A percentile compares a stretch with the other conserved stretches of the same genome.
These are phyloP conservation scores for Camponotus pennsylvanicus DNA, from an alignment of 1,140 invertebrate genomes.

Conservation along the genomic window DNA sequence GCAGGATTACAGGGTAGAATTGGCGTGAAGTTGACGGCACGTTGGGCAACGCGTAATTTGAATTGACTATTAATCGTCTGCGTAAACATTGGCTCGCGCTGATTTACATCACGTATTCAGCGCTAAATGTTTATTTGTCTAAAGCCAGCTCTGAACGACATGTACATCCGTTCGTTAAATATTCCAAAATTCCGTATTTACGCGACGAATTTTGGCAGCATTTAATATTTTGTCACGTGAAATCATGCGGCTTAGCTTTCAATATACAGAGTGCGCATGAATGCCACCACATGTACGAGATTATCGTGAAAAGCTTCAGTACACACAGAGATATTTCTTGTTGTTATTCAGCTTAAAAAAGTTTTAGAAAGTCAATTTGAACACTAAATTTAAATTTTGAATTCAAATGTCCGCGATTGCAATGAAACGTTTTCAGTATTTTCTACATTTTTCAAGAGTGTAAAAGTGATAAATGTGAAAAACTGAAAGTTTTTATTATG, in stretches of 20 bases:
- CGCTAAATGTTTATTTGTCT: conserved; percentile 62
- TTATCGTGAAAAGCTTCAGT: neutral
- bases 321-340: neutral
- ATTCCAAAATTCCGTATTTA: conserved; percentile 46
- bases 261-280: neutral
- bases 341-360: conserved; percentile 12
- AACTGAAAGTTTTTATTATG: neutral
- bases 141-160: conserved; percentile 28
- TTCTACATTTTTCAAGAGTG: neutral
- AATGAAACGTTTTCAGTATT: neutral
- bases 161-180: conserved; percentile 52
- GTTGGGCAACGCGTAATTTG: conserved; percentile 56
- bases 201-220: conserved; percentile 22
- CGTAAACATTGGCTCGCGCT: conserved; percentile 55
- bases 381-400: conserved; percentile 2
- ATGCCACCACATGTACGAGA: neutral
- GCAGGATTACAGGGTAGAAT: conserved; percentile 54
- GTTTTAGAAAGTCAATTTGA: conserved; percentile 5
- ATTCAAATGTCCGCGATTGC: neutral
- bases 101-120: conserved; percentile 48
- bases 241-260: conserved; percentile 29
- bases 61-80: conserved; percentile 62
- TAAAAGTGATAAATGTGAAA: neutral
- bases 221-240: conserved; percentile 6
- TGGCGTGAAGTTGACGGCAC: conserved; percentile 50